Evolutionary conservation across 2,888 invertebrate species (phyloP).

Genomic region (Hypomecis punctinalis): DNA sequence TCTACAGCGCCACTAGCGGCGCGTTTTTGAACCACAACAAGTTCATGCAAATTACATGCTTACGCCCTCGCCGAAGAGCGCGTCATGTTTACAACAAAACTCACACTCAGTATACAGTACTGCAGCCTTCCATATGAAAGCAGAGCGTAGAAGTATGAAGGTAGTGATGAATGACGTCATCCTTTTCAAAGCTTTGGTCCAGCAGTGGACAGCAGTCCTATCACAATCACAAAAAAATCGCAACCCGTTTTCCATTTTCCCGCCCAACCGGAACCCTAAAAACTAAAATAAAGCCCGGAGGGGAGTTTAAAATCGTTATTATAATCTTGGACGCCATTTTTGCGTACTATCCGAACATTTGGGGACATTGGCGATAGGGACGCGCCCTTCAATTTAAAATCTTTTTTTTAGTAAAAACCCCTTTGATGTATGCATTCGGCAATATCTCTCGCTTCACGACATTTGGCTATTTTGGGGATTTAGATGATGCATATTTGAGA

Average conservation of each 20-base stretch:
- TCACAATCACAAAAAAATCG: too few relatives aligned
- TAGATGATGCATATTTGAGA: slow-evolving; percentile 80
- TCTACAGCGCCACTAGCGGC: too few relatives aligned
- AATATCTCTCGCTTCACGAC: slow-evolving; percentile 80
- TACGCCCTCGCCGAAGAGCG: too few relatives aligned
- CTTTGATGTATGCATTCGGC: slow-evolving; percentile 83
- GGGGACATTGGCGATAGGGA: slow-evolving; percentile 56
- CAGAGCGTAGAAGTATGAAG: too few relatives aligned
- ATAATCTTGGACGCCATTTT: slow-evolving; percentile 84
- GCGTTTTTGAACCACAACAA: too few relatives aligned
- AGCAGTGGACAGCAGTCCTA: too few relatives aligned
- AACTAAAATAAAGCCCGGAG: slow-evolving; percentile 68
- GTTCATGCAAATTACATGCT: too few relatives aligned
- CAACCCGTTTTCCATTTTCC: background rate
- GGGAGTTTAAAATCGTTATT: slow-evolving; percentile 85
- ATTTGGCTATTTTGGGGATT: slow-evolving; percentile 80
- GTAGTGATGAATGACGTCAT: too few relatives aligned
- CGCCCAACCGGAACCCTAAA: slow-evolving; percentile 34
- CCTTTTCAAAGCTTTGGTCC: too few relatives aligned
- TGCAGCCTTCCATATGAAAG: too few relatives aligned
- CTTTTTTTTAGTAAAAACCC: slow-evolving; percentile 79
- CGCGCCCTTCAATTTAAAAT: slow-evolving; percentile 83
- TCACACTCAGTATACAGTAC: too few relatives aligned
- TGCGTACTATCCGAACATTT: slow-evolving; percentile 53
- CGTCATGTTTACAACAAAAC: too few relatives aligned